Conservation (phyloP, 2,113 vertebrate genomes). For the Myrmecophaga tridactyla region DNA sequence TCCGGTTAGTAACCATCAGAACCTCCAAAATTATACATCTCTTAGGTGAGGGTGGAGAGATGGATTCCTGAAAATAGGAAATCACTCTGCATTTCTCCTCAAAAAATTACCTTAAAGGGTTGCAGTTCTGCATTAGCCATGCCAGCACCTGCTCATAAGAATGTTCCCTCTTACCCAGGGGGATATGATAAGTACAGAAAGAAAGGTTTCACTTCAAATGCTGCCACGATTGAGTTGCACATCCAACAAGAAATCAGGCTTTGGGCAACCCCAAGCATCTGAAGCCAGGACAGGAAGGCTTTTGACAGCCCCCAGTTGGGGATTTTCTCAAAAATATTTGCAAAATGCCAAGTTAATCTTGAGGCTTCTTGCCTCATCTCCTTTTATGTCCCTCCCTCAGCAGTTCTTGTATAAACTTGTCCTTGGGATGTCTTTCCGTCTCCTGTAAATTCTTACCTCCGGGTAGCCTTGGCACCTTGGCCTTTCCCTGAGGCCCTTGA, state of each 20-base stretch:
- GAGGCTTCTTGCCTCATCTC: constrained; percentile 73
- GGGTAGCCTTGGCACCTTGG: constrained; percentile 65
- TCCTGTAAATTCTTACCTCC: constrained; percentile 72
- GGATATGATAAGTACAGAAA: constrained; percentile 20
- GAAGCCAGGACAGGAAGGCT: constrained; percentile 66
- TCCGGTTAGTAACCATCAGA: background rate
- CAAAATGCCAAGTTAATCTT: constrained; percentile 72
- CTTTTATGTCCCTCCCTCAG: constrained; percentile 72
- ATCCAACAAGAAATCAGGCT: constrained; percentile 55
- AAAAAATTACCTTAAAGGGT: background rate
- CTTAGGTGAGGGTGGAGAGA: no score
- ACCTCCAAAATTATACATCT: background rate
- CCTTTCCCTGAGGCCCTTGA: constrained; percentile 55
- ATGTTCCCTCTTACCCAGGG: background rate
- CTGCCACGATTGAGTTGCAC: constrained; percentile 50
- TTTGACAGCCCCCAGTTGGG: constrained; percentile 55
- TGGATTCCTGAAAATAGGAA: background rate
- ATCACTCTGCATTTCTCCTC: constrained; percentile 26
- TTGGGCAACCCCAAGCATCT: constrained; percentile 57
- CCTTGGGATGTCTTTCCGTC: constrained; percentile 72
- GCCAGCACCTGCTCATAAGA: background rate
- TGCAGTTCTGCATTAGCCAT: background rate
- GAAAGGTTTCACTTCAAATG: constrained; percentile 61
- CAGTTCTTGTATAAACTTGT: constrained; percentile 76
- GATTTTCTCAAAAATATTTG: constrained; percentile 68